phyloP scores from a whole-genome alignment of 1,140 invertebrate genomes.

The Macrosteles quadrilineatus region DNA sequence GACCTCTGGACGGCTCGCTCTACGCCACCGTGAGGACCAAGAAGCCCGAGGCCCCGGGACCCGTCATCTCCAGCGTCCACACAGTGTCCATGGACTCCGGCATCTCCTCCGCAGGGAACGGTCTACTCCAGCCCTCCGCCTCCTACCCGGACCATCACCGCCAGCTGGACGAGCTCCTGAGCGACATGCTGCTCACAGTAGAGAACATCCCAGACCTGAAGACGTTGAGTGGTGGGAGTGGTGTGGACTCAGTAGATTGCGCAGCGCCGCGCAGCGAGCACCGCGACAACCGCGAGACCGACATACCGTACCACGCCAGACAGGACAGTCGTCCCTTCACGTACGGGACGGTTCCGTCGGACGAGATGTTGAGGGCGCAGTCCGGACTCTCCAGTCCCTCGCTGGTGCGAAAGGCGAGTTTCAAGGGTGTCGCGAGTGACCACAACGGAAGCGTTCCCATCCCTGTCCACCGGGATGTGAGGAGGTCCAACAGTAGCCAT shows the following conservation, averaged over 20 bases:
- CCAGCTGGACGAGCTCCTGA: constrained; percentile 71
- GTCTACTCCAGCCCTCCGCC: constrained; percentile 50
- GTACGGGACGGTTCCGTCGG: constrained; percentile 66
- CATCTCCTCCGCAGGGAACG: constrained; percentile 68
- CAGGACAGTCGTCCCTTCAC: constrained; percentile 79
- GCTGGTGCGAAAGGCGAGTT: constrained; percentile 66
- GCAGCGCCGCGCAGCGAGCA: constrained; percentile 38
- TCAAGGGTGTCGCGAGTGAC: constrained; percentile 45
- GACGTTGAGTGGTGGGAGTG: background rate
- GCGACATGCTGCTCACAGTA: constrained; percentile 80
- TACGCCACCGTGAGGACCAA: constrained; percentile 78
- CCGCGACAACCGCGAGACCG: constrained; percentile 50
- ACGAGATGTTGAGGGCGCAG: constrained; percentile 50
- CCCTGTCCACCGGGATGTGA: constrained; percentile 24
- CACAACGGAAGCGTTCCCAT: background rate
- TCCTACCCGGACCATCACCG: constrained; percentile 50
- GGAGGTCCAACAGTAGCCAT: constrained; percentile 44
- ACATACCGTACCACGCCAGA: constrained; percentile 81
- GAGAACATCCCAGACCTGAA: constrained; percentile 69
- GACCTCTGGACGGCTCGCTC: constrained; percentile 84
- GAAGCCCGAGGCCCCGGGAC: constrained; percentile 42
- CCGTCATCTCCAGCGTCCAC: constrained; percentile 56
- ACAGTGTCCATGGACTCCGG: constrained; percentile 84
- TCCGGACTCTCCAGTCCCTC: constrained; percentile 72
- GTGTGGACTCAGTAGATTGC: constrained; percentile 13